Evolutionary conservation across 1,140 invertebrate genomes (phyloP).

Genomic region (Caenorhabditis latens): DNA sequence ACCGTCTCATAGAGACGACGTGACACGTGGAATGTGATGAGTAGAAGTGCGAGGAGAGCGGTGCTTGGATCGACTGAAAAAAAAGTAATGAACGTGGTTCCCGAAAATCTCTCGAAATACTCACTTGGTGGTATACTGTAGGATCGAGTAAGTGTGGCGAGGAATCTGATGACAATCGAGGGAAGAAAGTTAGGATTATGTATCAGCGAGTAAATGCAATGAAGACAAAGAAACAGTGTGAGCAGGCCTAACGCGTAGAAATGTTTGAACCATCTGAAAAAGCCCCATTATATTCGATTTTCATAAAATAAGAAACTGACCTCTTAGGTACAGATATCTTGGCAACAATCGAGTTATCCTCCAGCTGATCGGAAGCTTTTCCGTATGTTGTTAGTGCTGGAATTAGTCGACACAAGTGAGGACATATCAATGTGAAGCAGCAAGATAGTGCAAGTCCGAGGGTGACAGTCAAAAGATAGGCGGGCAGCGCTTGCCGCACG

Average conservation of each 20-base stretch:
- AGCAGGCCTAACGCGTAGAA: conserved; percentile 74
- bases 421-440: conserved; percentile 41
- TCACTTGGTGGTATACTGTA: conserved; percentile 51
- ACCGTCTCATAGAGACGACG: conserved; percentile 84
- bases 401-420: conserved; percentile 5
- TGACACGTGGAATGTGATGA: conserved; percentile 80
- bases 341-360: conserved; percentile 26
- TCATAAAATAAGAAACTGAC: conserved; percentile 52
- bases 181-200: conserved; percentile 20
- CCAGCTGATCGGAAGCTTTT: conserved; percentile 26
- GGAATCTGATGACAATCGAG: not conserved
- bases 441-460: conserved; percentile 31
- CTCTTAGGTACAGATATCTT: conserved; percentile 42
- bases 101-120: conserved; percentile 56
- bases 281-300: not conserved
- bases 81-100: conserved; percentile 24
- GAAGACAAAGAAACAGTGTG: conserved; percentile 59
- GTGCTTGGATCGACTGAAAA: conserved; percentile 51
- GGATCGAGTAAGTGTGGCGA: not conserved
- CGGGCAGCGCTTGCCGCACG: conserved; percentile 43
- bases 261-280: conserved; percentile 74
- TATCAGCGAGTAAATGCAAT: conserved; percentile 12
- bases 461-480: conserved; percentile 31
- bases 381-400: conserved; percentile 58
- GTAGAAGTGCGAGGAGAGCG: conserved; percentile 29